These are phyloP conservation scores for Argynnis bischoffii DNA, from an alignment of 2,888 invertebrate genomes.

Conservation along the genomic window DNA sequence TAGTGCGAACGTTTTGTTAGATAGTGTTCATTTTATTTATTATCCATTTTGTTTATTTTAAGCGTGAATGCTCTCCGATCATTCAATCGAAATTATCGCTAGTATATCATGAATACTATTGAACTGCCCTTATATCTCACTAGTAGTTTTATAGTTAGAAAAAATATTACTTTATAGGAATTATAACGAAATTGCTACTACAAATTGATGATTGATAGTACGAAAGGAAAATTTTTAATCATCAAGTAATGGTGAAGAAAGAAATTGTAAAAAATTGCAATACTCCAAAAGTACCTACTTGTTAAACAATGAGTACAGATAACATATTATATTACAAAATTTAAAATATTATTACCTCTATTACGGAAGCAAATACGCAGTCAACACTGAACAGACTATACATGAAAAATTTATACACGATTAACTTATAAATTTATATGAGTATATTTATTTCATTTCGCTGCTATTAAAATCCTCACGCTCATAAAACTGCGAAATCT, in stretches of 20 bases:
- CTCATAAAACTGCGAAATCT: slow-evolving; percentile 35
- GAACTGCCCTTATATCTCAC: no score
- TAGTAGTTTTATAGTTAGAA: no score
- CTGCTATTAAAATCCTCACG: slow-evolving; percentile 29
- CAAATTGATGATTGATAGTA: no score
- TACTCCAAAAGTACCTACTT: not conserved
- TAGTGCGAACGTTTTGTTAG: slow-evolving; percentile 29
- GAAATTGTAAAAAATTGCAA: not conserved
- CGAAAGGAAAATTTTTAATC: not conserved
- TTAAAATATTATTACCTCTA: not conserved
- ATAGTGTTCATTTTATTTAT: slow-evolving; percentile 15
- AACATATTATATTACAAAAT: not conserved
- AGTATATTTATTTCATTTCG: slow-evolving; percentile 31
- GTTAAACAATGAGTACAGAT: not conserved
- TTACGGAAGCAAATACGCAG: no score
- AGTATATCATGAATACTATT: not conserved
- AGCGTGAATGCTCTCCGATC: not conserved
- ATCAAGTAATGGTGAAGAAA: not conserved
- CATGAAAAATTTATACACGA: not conserved
- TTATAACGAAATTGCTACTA: not conserved
- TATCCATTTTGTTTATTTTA: not conserved
- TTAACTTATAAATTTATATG: not conserved
- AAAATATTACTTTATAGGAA: not conserved
- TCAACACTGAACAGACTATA: no score
- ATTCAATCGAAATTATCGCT: no score